These are phyloP conservation scores for Prenolepis imparis DNA, from an alignment of 2,888 invertebrate genomes.

Conservation along the genomic window DNA sequence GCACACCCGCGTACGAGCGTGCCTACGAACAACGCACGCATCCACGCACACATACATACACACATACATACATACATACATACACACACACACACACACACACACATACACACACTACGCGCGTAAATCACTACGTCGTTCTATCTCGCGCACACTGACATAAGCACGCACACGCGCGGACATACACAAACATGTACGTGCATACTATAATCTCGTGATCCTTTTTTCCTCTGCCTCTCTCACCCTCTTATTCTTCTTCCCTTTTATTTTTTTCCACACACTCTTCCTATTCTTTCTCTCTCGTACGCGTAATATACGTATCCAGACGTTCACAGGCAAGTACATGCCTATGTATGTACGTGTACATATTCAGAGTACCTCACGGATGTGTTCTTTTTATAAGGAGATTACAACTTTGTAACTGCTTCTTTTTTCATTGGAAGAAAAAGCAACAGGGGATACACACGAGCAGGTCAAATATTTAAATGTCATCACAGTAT, in stretches of 20 bases:
- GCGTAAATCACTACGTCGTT: conserved; percentile 29
- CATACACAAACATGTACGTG: conserved; percentile 67
- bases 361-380: conserved; percentile 82
- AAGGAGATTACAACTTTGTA: conserved; percentile 75
- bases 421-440: conserved; percentile 66
- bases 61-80: conserved; percentile 38
- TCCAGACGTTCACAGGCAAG: conserved; percentile 57
- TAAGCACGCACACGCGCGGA: conserved; percentile 62
- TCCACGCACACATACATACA: conserved; percentile 63
- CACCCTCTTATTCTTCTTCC: not conserved
- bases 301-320: conserved; percentile 56
- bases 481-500: conserved; percentile 69
- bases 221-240: not conserved
- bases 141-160: conserved; percentile 39
- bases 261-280: not conserved
- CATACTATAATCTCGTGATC: conserved; percentile 48
- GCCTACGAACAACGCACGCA: conserved; percentile 73
- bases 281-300: conserved; percentile 31
- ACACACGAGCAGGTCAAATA: conserved; percentile 63
- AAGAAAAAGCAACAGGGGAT: conserved; percentile 73
- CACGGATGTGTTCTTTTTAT: conserved; percentile 78
- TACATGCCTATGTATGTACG: conserved; percentile 78
- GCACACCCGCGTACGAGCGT: conserved; percentile 78
- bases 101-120: conserved; percentile 45
- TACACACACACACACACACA: conserved; percentile 7